Evolutionary conservation across 2,888 invertebrate species (phyloP).

Genomic region (Thereva nobilitata): DNA sequence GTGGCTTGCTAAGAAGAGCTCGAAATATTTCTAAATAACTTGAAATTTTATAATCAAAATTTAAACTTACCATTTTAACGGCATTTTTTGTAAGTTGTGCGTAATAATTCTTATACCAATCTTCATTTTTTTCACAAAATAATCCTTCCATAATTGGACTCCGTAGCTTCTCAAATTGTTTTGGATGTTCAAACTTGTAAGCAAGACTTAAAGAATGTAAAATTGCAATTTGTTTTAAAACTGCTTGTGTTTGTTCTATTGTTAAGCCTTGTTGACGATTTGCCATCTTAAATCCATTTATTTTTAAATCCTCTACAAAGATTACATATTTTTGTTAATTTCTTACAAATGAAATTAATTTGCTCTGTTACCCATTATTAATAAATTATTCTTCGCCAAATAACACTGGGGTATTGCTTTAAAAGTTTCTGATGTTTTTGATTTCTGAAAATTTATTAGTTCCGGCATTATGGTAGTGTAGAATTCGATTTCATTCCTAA

Average conservation of each 20-base stretch:
- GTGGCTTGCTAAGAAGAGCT: too few species aligned
- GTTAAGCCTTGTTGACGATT: slow-evolving; percentile 66
- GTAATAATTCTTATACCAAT: slow-evolving; percentile 72
- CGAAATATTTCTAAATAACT: too few species aligned
- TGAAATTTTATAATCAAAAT: neutral
- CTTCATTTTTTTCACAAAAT: slow-evolving; percentile 67
- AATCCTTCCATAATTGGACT: slow-evolving; percentile 61
- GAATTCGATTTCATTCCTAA: slow-evolving; percentile 70
- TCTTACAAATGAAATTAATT: slow-evolving; percentile 37
- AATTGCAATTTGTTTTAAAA: slow-evolving; percentile 65
- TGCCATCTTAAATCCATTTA: slow-evolving; percentile 66
- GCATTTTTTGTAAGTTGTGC: slow-evolving; percentile 68
- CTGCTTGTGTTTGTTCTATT: slow-evolving; percentile 64
- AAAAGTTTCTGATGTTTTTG: slow-evolving; percentile 58
- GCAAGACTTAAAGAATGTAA: slow-evolving; percentile 69
- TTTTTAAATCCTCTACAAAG: slow-evolving; percentile 65
- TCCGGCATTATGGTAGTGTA: slow-evolving; percentile 73
- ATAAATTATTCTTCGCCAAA: slow-evolving; percentile 63
- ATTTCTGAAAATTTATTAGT: slow-evolving; percentile 63
- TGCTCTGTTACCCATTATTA: slow-evolving; percentile 58
- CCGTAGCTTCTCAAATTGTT: slow-evolving; percentile 61
- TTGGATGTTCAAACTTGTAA: slow-evolving; percentile 64
- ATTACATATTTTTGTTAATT: slow-evolving; percentile 39
- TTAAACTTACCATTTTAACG: slow-evolving; percentile 63
- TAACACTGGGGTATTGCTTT: slow-evolving; percentile 66